Conservation (phyloP, 64 coral and sea anemone genomes). For the Pachyseris speciosa region DNA sequence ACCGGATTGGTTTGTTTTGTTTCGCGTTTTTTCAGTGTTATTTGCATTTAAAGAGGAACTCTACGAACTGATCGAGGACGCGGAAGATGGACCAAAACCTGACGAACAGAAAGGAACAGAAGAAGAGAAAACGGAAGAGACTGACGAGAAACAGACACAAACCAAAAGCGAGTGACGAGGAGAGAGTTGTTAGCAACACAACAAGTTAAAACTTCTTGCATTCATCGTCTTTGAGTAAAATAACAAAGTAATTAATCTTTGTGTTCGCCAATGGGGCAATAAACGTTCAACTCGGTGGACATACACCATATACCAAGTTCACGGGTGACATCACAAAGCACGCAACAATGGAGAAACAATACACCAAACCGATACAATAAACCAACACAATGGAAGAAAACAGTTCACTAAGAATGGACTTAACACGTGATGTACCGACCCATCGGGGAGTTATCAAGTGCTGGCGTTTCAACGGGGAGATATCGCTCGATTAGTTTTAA, state of each 20-base stretch:
- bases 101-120: not conserved
- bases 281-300: too few relatives aligned
- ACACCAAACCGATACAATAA: too few relatives aligned
- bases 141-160: constrained; percentile 13
- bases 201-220: not conserved
- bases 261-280: not conserved
- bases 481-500: too few relatives aligned
- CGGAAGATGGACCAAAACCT: constrained; percentile 10
- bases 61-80: constrained; percentile 66
- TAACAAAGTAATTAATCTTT: not conserved
- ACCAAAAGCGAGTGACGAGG: not conserved
- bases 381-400: too few relatives aligned
- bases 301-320: too few relatives aligned
- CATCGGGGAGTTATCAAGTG: too few relatives aligned
- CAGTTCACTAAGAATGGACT: too few relatives aligned
- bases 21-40: not conserved
- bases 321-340: too few relatives aligned
- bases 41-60: constrained; percentile 45
- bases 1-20: too few relatives aligned
- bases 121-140: not conserved
- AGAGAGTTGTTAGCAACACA: not conserved
- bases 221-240: not conserved
- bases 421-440: too few relatives aligned
- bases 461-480: too few relatives aligned
- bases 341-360: too few relatives aligned